Conservation (phyloP, 2,113 vertebrate genomes). For the Chaetodon auriga region DNA sequence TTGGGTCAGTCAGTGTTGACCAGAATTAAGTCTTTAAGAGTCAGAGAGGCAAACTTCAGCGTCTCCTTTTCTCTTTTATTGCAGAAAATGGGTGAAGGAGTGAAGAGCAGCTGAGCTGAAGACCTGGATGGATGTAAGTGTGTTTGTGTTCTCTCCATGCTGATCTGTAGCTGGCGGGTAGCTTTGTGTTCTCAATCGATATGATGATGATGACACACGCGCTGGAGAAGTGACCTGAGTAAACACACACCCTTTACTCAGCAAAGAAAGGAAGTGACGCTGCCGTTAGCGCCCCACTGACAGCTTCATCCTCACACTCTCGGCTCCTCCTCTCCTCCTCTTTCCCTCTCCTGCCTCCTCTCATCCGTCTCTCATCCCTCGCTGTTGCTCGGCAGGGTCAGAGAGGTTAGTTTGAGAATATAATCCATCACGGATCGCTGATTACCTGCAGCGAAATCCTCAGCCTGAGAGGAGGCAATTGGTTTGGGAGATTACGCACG, state of each 20-base stretch:
- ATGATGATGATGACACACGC: not conserved
- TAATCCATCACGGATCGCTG: slow-evolving; percentile 58
- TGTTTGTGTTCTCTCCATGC: not conserved
- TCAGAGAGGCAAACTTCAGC: no score
- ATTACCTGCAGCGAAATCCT: slow-evolving; percentile 65
- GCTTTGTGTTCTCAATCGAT: not conserved
- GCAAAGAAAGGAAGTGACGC: slow-evolving; percentile 8
- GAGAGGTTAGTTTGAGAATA: slow-evolving; percentile 38
- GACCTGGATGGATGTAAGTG: no score
- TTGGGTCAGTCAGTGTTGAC: no score
- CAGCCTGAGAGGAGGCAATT: slow-evolving; percentile 11
- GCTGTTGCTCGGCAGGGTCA: not conserved
- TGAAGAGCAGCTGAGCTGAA: no score
- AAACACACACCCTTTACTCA: not conserved
- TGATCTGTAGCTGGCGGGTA: not conserved
- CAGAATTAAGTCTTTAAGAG: no score
- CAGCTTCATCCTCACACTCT: not conserved
- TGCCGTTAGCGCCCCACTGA: not conserved
- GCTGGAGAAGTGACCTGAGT: not conserved
- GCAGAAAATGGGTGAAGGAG: no score
- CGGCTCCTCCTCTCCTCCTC: not conserved
- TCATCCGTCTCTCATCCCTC: slow-evolving; percentile 19
- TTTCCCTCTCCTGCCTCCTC: not conserved
- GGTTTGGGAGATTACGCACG: slow-evolving; percentile 45
- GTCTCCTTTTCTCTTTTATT: no score